phyloP scores from a whole-genome alignment of 2,797 vertebrate species.

The Varecia variegata region DNA sequence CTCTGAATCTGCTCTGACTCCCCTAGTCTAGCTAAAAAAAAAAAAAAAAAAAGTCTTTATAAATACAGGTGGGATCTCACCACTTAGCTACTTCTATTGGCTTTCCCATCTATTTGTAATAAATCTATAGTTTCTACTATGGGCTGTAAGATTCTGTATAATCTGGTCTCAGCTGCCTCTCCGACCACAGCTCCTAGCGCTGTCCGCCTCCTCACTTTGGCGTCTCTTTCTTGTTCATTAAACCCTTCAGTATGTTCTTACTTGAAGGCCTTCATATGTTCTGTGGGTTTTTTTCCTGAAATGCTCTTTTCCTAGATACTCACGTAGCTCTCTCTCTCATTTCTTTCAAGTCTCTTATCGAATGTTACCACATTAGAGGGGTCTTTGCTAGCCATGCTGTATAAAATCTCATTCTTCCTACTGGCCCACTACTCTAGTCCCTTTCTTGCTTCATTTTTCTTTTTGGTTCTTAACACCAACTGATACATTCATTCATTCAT shows the following conservation, averaged over 20 bases:
- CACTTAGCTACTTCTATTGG: neutral
- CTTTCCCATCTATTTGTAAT: neutral
- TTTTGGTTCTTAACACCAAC: neutral
- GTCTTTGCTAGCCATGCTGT: neutral
- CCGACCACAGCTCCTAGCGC: neutral
- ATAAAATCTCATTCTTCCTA: neutral
- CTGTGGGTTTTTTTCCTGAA: neutral
- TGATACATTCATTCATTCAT: neutral
- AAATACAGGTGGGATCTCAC: neutral
- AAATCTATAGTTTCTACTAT: neutral
- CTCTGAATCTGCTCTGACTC: neutral
- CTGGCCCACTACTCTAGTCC: neutral
- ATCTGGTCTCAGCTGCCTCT: neutral
- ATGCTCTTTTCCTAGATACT: neutral
- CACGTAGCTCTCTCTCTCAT: neutral
- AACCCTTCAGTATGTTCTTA: neutral
- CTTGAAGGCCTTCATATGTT: neutral
- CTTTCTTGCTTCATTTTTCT: constrained; percentile 1
- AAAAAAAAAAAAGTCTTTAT: neutral
- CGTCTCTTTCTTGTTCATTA: neutral
- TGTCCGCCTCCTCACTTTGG: neutral
- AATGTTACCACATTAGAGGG: neutral
- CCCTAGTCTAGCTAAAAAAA: neutral
- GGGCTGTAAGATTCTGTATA: neutral
- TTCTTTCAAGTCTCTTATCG: neutral